Conservation (phyloP, 1,140 invertebrate genomes). For the Oedothorax gibbosus region DNA sequence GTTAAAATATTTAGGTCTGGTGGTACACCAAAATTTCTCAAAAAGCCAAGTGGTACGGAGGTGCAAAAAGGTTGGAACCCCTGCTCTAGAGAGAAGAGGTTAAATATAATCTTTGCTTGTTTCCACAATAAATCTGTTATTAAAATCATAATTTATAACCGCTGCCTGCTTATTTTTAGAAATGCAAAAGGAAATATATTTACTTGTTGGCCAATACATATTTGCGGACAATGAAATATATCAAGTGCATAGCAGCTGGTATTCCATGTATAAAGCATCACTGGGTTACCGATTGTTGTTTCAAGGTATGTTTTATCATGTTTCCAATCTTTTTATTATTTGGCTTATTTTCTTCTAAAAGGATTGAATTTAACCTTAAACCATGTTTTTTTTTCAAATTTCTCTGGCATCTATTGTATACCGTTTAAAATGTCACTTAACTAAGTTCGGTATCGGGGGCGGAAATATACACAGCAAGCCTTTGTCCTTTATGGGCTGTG, state of each 20-base stretch:
- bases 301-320: slow-evolving; percentile 16
- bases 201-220: slow-evolving; percentile 67
- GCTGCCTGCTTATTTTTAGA: slow-evolving; percentile 47
- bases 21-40: too few relatives aligned
- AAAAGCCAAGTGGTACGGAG: too few relatives aligned
- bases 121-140: not conserved
- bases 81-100: too few relatives aligned
- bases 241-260: slow-evolving; percentile 68
- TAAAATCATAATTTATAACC: slow-evolving; percentile 8
- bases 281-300: slow-evolving; percentile 68
- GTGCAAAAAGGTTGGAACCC: too few relatives aligned
- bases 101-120: too few relatives aligned
- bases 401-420: too few relatives aligned
- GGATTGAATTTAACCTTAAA: not conserved
- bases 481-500: too few relatives aligned
- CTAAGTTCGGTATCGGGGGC: too few relatives aligned
- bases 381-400: too few relatives aligned
- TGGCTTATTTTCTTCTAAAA: not conserved
- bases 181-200: slow-evolving; percentile 56
- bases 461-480: too few relatives aligned
- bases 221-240: slow-evolving; percentile 69
- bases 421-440: too few relatives aligned
- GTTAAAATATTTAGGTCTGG: too few relatives aligned
- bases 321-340: not conserved
- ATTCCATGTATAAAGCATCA: slow-evolving; percentile 68